Percentiles rank a stretch among this genome's conserved stretches.
phyloP scores from a whole-genome alignment of 2,888 invertebrate genomes.

The Orthonychiurus folsomi region DNA sequence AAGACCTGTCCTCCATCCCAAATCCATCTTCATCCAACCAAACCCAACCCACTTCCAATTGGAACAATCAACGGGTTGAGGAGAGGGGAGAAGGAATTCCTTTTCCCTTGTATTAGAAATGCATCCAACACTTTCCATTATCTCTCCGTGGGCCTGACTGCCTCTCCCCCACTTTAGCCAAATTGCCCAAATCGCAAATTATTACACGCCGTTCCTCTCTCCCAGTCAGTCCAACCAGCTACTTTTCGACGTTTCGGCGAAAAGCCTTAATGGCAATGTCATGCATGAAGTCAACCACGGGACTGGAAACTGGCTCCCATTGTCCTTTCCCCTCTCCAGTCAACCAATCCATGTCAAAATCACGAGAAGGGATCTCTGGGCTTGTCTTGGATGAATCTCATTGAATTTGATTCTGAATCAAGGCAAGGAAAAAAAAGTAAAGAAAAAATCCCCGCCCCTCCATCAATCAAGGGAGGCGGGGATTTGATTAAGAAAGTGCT shows the following conservation, averaged over 20 bases:
- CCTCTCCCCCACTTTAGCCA: slow-evolving; percentile 28
- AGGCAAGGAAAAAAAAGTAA: no score
- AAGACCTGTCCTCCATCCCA: slow-evolving; percentile 13
- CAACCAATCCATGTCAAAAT: background rate
- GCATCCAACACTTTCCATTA: slow-evolving; percentile 12
- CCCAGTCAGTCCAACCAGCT: no score
- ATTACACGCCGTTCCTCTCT: slow-evolving; percentile 31
- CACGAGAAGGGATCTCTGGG: background rate
- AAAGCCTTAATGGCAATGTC: no score
- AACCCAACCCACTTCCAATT: background rate
- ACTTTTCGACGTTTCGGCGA: no score
- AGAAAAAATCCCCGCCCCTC: no score
- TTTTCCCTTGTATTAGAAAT: background rate
- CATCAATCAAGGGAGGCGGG: no score
- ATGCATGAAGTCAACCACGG: no score
- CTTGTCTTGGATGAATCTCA: no score
- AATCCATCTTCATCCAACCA: slow-evolving; percentile 30
- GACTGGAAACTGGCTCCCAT: no score
- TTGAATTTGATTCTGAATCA: no score
- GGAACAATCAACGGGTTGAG: slow-evolving; percentile 8
- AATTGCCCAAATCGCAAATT: slow-evolving; percentile 32
- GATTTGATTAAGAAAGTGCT: no score
- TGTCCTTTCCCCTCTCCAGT: background rate
- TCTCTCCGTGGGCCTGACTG: slow-evolving; percentile 40
- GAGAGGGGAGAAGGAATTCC: no score